Evolutionary conservation across 2,797 vertebrate species (phyloP).

Genomic region (Tenualosa ilisha): DNA sequence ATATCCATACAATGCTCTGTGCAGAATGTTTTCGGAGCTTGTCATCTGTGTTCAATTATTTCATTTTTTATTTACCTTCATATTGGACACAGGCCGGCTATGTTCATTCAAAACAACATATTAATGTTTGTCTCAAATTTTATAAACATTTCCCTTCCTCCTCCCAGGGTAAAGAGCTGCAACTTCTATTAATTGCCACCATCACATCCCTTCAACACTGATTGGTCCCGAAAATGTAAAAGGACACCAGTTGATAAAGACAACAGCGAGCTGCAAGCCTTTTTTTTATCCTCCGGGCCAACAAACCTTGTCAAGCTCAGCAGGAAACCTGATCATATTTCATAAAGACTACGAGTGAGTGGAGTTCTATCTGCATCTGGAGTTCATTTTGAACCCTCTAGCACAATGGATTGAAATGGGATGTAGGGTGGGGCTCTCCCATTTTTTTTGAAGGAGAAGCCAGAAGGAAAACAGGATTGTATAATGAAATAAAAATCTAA

Average conservation of each 20-base stretch:
- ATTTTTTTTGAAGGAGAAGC: neutral
- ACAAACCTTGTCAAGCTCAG: slow-evolving; percentile 59
- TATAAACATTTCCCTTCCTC: neutral
- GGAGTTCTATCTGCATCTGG: slow-evolving; percentile 73
- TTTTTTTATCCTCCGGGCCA: slow-evolving; percentile 50
- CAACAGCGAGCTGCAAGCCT: neutral
- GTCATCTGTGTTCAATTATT: slow-evolving; percentile 3
- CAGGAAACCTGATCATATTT: slow-evolving; percentile 68
- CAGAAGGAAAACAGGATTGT: neutral
- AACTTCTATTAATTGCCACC: neutral
- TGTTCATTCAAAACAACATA: neutral
- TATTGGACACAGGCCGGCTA: neutral
- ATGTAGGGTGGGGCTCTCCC: slow-evolving; percentile 2
- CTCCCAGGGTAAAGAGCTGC: neutral
- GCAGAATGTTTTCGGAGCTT: neutral
- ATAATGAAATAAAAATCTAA: slow-evolving; percentile 15
- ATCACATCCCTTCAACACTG: neutral
- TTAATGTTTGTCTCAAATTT: neutral
- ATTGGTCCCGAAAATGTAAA: neutral
- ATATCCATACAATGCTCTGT: neutral
- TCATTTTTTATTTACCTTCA: slow-evolving; percentile 7
- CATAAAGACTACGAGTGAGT: slow-evolving; percentile 60
- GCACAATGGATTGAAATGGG: slow-evolving; percentile 61
- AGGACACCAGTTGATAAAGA: neutral
- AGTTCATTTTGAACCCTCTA: slow-evolving; percentile 66